These are phyloP conservation scores for Macaca nemestrina DNA, from an alignment of 2,113 vertebrate species.

Conservation along the genomic window DNA sequence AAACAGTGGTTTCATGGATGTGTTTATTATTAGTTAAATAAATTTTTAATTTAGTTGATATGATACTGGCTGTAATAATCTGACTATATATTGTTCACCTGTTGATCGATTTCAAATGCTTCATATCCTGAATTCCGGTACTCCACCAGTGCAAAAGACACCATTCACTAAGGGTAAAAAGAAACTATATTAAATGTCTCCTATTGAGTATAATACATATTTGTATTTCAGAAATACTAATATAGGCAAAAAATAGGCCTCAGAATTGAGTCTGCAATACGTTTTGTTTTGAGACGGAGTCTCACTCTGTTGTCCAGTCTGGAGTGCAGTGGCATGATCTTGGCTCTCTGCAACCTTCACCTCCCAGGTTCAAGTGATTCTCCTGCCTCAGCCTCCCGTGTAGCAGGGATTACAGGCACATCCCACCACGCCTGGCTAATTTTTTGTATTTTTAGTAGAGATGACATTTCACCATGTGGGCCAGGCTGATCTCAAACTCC, in stretches of 20 bases:
- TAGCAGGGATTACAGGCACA: too few species aligned
- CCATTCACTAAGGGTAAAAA: not conserved
- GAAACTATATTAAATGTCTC: not conserved
- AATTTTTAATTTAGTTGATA: not conserved
- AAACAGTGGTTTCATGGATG: not conserved
- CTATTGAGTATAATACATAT: not conserved
- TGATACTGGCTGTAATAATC: not conserved
- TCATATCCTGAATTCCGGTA: not conserved
- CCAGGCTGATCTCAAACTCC: too few species aligned
- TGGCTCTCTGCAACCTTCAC: too few species aligned
- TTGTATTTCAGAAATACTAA: conserved; percentile 42
- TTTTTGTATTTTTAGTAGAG: too few species aligned
- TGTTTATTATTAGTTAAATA: not conserved
- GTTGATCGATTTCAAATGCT: not conserved
- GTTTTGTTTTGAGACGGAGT: not conserved
- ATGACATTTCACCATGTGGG: too few species aligned
- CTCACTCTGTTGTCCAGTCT: too few species aligned
- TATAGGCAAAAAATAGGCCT: not conserved
- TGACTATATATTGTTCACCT: not conserved
- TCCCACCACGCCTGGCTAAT: too few species aligned
- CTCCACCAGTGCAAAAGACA: not conserved
- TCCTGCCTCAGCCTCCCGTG: too few species aligned
- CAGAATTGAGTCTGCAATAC: not conserved
- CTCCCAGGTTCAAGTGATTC: too few species aligned
- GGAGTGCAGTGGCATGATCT: too few species aligned